phyloP scores from a whole-genome alignment of 2,797 vertebrate species.

The Vespertilio murinus region DNA sequence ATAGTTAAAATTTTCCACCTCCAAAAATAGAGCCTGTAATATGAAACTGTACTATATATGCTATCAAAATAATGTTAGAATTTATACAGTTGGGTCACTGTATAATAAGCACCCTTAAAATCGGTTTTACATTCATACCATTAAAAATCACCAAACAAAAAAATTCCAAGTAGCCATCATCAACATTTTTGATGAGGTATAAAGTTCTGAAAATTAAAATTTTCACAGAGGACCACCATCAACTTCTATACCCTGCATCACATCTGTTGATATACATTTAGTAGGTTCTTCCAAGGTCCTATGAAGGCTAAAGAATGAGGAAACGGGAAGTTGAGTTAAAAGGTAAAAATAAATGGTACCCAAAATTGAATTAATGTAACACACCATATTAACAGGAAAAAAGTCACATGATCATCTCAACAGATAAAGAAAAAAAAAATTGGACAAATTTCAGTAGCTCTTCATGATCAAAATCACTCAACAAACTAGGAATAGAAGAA shows the following conservation, averaged over 20 bases:
- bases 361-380: neutral
- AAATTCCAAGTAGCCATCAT: constrained; percentile 1
- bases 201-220: constrained; percentile 29
- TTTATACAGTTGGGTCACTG: neutral
- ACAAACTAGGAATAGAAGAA: neutral
- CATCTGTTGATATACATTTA: neutral
- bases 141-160: constrained; percentile 8
- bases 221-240: neutral
- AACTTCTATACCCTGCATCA: neutral
- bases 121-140: constrained; percentile 2
- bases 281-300: neutral
- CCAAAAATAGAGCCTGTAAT: neutral
- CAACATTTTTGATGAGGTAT: neutral
- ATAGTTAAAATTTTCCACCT: neutral
- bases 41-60: neutral
- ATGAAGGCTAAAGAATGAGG: constrained; percentile 20
- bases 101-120: neutral
- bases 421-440: neutral
- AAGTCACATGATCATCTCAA: neutral
- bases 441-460: neutral
- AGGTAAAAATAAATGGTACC: constrained; percentile 21
- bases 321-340: constrained; percentile 33
- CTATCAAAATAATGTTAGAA: constrained; percentile 2
- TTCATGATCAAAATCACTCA: constrained; percentile 4
- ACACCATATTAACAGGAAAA: neutral